Evolutionary conservation across 1,140 invertebrate genomes (phyloP), one percentile per base, ranked within the genome.

Genomic region (Macrobrachium rosenbergii): DNA sequence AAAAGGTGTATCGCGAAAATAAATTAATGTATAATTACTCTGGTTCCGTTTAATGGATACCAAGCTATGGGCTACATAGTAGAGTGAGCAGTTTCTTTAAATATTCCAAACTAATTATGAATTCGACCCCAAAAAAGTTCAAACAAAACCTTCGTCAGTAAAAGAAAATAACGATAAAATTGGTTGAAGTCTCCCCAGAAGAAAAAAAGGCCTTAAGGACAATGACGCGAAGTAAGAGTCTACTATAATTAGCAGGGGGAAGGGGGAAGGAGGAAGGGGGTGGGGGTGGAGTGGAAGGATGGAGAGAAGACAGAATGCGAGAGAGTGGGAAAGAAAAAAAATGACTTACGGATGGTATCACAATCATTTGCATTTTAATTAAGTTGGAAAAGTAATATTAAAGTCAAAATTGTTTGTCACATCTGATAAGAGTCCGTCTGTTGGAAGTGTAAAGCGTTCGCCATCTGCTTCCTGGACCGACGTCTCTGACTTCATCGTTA

Each of bases 361-460:
- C 59, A 28, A 63, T 60, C 23, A 80, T 80, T 64, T 80, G 77
- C 77, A 80, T 80, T 80, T 80, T 64, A 80, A 80, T 80, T 37
- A 80, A 80, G 59, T 80, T 80, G 60, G 59, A 64, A 64, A 80
- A 80, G 77, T 64, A 80, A 80, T 80, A 80, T 80, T 80, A 80
- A 63, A 80, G 77, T 80, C 77, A 80, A 64, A 80, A 64, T 80
- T 69, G 62, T 82, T 82, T 82, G 80, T 69, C 80, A 82, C 58
- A 52, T 72, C 43, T 72, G 64, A 82, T 82, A 43, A 82, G 59
- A 52, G 43, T 63, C 77, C 37, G 11, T 60, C 17, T 58, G 58
- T 64, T 80, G 63, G 23, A 37, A 60, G 58, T 80, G 77, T 80
- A 58, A 80, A 17, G 37, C 21, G 77, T 5, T 43, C 59, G 45